Base-by-base conservation (phyloP, 92 coral and sea anemone species). In the Phenganax subtilis region DNA sequence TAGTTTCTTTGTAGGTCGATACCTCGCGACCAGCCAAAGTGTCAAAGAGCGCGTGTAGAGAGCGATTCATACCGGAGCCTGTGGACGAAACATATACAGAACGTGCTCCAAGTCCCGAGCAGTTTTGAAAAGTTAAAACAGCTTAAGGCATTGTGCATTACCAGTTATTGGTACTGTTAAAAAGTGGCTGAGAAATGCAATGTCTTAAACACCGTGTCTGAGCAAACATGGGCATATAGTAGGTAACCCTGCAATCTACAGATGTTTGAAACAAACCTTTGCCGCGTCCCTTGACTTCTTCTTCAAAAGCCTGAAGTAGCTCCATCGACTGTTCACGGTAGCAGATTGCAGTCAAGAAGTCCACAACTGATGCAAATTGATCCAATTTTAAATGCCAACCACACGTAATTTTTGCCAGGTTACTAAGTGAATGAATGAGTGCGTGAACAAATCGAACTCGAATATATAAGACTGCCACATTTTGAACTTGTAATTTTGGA, bases 381-480 rank as follows among this genome's bases (percentile, higher is more conserved):
- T 91, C 97, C 9, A 93, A 90, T 37, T 93, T 93, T 27, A 93
- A 86, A 82, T 93, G 97, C 97, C 97, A 93, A 5, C 97, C 97
- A 63, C 97, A 89, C 0, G 93, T 81, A 7, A 93, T 72, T 77
- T 88, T 92, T 7, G 97, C 96, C 57, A 93, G 85, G 72, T 91
- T 87, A 79, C 83, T 79, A 25, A 8, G 63, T 30, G 69, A 73
- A 53, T 61, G 25, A 61, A 7, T 6, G 67, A 61, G 67, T 17
- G 67, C 67, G 28, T 68, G 53, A 17, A 68, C 12, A 37, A 37
- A 1, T 37, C 5, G 2, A 37, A 37, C 47, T 37, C 47, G 47
- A 37, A 37, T 37, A 37, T 37, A 37, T 37, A 1, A 37, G 47
- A 37, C 47, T 37, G 47, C 47, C 47, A 37, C 47, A 37, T 37